These are phyloP conservation scores for Drosophila lini DNA, from an alignment of 1,140 invertebrate genomes.

Conservation along the genomic window DNA sequence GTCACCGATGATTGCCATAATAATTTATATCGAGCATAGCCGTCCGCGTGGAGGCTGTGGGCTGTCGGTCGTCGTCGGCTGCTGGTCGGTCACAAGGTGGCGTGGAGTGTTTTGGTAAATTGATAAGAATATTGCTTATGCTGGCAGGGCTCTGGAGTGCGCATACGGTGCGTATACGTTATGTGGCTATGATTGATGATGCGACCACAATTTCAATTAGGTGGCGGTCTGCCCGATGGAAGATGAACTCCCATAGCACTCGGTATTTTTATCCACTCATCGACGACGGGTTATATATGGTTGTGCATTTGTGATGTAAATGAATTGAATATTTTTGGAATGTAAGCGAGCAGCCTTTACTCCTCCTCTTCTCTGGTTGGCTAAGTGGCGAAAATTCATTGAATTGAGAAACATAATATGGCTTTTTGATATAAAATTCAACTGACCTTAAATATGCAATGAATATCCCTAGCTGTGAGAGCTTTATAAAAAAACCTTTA, in stretches of 20 bases:
- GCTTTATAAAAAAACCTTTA: not conserved
- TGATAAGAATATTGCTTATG: constrained; percentile 71
- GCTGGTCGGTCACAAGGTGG: constrained; percentile 15
- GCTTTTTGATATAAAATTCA: not conserved
- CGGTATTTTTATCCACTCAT: constrained; percentile 41
- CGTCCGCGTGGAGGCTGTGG: constrained; percentile 7
- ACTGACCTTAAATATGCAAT: not conserved
- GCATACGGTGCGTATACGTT: constrained; percentile 57
- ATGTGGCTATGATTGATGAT: constrained; percentile 71
- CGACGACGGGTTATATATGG: constrained; percentile 35
- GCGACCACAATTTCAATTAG: constrained; percentile 72
- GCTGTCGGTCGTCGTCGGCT: constrained; percentile 1
- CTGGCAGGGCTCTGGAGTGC: constrained; percentile 45
- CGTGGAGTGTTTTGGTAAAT: constrained; percentile 64
- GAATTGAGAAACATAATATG: constrained; percentile 4
- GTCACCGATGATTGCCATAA: constrained; percentile 79
- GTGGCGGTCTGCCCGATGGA: constrained; percentile 33
- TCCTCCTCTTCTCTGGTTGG: not conserved
- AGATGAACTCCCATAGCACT: constrained; percentile 38
- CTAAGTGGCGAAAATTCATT: not conserved
- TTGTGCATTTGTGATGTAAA: constrained; percentile 24
- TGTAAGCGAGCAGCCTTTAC: not conserved
- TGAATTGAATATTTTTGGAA: constrained; percentile 25
- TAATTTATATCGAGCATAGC: constrained; percentile 65
- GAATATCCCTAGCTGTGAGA: not conserved